Conservation (phyloP, 2,797 vertebrate genomes). For the Gadopsis bispinosus region DNA sequence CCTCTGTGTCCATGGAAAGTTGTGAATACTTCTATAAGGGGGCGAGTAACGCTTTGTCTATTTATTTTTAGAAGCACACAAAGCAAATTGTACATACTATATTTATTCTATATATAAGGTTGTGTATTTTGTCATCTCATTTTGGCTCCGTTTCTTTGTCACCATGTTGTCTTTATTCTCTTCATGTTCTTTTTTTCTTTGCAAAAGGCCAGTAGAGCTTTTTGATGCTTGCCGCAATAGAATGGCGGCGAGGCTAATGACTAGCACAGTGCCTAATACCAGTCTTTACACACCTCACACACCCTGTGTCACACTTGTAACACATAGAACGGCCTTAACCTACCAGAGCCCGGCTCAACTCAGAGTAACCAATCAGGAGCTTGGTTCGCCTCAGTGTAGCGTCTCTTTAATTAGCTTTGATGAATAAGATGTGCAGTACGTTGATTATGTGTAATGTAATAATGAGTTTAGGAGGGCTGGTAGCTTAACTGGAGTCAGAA, state of each 20-base stretch:
- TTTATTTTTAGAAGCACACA: slow-evolving; percentile 89
- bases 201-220: slow-evolving; percentile 78
- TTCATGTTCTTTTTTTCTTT: slow-evolving; percentile 58
- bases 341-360: slow-evolving; percentile 77
- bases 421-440: slow-evolving; percentile 76
- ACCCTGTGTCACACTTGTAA: slow-evolving; percentile 50
- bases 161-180: slow-evolving; percentile 56
- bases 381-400: slow-evolving; percentile 69
- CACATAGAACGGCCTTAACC: slow-evolving; percentile 81
- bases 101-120: slow-evolving; percentile 90
- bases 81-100: slow-evolving; percentile 89
- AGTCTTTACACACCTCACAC: slow-evolving; percentile 59
- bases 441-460: slow-evolving; percentile 75
- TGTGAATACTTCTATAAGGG: slow-evolving; percentile 86
- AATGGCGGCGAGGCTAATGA: slow-evolving; percentile 64
- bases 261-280: slow-evolving; percentile 81
- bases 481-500: not conserved
- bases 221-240: slow-evolving; percentile 49
- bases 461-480: slow-evolving; percentile 59
- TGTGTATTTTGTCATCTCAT: slow-evolving; percentile 86
- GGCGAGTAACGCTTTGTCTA: slow-evolving; percentile 85
- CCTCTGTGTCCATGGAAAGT: slow-evolving; percentile 75
- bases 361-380: slow-evolving; percentile 77
- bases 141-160: slow-evolving; percentile 73
- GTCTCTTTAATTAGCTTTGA: slow-evolving; percentile 74